Evolutionary conservation across 1,140 invertebrate genomes (phyloP).

Genomic region (Whitmania pigra): DNA sequence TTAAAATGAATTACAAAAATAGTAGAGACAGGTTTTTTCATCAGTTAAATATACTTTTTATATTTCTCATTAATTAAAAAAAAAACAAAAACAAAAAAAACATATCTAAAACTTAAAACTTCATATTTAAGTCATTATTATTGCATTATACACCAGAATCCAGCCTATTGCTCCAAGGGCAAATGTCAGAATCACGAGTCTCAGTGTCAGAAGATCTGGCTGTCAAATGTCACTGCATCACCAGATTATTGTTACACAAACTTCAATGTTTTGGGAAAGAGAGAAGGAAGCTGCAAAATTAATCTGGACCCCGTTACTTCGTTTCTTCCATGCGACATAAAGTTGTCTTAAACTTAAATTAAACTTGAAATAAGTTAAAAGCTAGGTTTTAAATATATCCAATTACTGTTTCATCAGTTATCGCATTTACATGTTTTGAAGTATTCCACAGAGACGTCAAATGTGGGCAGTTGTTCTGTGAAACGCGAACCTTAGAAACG

Average conservation of each 20-base stretch:
- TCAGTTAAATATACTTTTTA: background rate
- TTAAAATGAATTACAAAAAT: no score
- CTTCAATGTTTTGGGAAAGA: background rate
- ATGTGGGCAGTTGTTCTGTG: constrained; percentile 4
- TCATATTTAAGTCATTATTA: background rate
- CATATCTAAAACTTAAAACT: background rate
- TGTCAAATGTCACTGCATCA: background rate
- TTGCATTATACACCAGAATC: background rate
- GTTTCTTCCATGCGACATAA: background rate
- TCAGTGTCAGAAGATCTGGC: constrained; percentile 5
- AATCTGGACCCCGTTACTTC: background rate
- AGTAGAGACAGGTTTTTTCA: background rate
- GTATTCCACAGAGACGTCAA: background rate
- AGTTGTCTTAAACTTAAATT: background rate
- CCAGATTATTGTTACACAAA: background rate
- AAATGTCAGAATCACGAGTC: background rate
- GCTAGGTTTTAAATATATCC: no score
- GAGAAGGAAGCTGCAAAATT: background rate
- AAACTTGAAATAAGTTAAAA: no score
- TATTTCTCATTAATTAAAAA: no score
- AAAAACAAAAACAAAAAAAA: no score
- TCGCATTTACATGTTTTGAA: no score
- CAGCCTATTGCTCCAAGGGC: constrained; percentile 1
- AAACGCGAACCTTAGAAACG: background rate
- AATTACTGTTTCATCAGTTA: no score